phyloP scores from a whole-genome alignment of 2,888 invertebrate genomes.

The Epinotia ramella region DNA sequence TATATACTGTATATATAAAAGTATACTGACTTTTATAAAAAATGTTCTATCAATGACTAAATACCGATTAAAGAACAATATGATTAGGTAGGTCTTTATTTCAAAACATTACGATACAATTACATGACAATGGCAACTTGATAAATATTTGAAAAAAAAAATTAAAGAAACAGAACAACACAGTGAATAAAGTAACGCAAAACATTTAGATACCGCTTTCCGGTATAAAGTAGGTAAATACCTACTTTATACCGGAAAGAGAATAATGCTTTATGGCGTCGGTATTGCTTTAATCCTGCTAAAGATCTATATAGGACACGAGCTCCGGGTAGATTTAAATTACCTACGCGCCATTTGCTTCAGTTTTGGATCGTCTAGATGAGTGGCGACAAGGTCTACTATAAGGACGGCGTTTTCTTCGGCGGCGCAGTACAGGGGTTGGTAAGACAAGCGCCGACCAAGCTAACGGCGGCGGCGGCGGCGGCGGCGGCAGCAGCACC shows the following conservation, averaged over 20 bases:
- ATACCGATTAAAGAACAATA: not conserved
- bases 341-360: too few species aligned
- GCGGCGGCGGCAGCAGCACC: not conserved
- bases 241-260: too few species aligned
- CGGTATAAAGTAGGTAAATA: not conserved
- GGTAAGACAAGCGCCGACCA: not conserved
- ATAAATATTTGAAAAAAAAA: not conserved
- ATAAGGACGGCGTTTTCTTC: too few species aligned
- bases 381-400: too few species aligned
- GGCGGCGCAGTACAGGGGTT: not conserved
- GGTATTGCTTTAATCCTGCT: not conserved
- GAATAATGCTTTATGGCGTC: too few species aligned
- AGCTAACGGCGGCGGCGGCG: not conserved
- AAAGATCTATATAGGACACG: not conserved
- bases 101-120: not conserved
- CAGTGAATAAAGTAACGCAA: not conserved
- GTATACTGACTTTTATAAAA: too few species aligned
- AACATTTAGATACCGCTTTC: not conserved
- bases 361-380: too few species aligned
- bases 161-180: not conserved
- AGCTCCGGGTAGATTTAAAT: too few species aligned
- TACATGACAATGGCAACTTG: not conserved
- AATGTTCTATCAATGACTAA: too few species aligned
- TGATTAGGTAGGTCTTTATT: not conserved
- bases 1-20: too few species aligned